Evolutionary conservation across 37 sponge, comb jelly and placozoan species (phyloP), one percentile per base, ranked within the genome.

Genomic region (Axinella damicornis): DNA sequence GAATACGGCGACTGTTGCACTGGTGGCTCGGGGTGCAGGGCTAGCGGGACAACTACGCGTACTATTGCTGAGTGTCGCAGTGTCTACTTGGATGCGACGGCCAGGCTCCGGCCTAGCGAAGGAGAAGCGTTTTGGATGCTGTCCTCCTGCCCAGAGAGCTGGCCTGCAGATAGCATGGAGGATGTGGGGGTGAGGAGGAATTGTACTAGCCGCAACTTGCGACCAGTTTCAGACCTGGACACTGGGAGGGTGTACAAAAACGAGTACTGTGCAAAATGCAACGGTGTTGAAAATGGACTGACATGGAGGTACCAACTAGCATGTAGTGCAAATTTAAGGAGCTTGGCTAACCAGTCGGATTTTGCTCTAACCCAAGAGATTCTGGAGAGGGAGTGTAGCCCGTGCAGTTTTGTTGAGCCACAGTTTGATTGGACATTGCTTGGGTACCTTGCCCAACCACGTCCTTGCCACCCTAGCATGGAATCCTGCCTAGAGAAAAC

Each of bases 181-280:
- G 37, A 25, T 17, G 19, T 12, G 15, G 25, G 5, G 11, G 22
- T 25, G 21, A 19, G 31, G 14, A 39, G 59, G 12, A 71, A 40
- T 27, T 77, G 71, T 72, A 40, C 57, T 25, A 22, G 27, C 81
- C 18, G 28, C 37, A 35, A 16, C 13, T 35, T 82, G 52, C 80
- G 78, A 40, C 84, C 84, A 22, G 78, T 89, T 0, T 83, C 89
- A 14, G 70, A 77, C 53, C 19, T 15, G 0, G 69, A 20, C 0
- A 71, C 84, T 1, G 89, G 89, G n/a, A 19, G 70, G 18, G 84
- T 83, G 36, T 89, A 89, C 78, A 61, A 22, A 20, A 89, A 89
- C 65, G 54, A 75, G 72, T 72, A 69, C 70, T 88, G 88, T 80
- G 88, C 83, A 32, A 27, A 52, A 0, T 88, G 88, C 62, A 63